These are phyloP conservation scores for Melanotaenia duboulayi DNA, from an alignment of 2,113 vertebrate species.

Conservation along the genomic window DNA sequence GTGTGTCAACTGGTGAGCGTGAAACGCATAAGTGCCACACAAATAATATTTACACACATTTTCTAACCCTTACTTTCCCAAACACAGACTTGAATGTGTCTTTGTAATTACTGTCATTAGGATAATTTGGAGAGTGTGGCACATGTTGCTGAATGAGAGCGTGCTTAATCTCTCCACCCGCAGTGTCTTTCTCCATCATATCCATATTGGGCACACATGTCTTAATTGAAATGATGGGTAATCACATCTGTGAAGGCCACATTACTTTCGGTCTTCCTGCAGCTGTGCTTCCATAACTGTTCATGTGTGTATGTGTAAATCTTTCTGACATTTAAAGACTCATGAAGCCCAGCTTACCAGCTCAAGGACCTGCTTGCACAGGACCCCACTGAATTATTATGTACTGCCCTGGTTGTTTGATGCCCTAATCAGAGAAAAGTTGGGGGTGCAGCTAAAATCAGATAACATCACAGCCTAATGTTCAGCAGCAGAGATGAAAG, in stretches of 20 bases:
- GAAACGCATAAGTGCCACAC: conserved; percentile 15
- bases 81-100: conserved; percentile 59
- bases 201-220: conserved; percentile 53
- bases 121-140: conserved; percentile 67
- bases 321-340: conserved; percentile 68
- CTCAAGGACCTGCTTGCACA: conserved; percentile 59
- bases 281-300: conserved; percentile 61
- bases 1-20: background rate
- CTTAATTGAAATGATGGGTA: conserved; percentile 78
- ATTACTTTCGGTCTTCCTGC: conserved; percentile 61
- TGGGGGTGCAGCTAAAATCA: conserved; percentile 52
- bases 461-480: conserved; percentile 37
- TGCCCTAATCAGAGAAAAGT: conserved; percentile 57
- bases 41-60: conserved; percentile 49
- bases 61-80: conserved; percentile 65
- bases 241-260: conserved; percentile 71
- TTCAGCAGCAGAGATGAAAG: conserved; percentile 55
- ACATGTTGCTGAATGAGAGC: conserved; percentile 69
- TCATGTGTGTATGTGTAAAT: conserved; percentile 30
- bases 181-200: conserved; percentile 67
- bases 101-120: conserved; percentile 76
- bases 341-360: conserved; percentile 60
- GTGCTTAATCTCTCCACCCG: conserved; percentile 69
- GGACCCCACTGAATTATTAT: conserved; percentile 60
- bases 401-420: conserved; percentile 38